A percentile compares a stretch with the other conserved stretches of the same genome.
phyloP scores from a whole-genome alignment of 2,797 vertebrate species.

The Huso huso region DNA sequence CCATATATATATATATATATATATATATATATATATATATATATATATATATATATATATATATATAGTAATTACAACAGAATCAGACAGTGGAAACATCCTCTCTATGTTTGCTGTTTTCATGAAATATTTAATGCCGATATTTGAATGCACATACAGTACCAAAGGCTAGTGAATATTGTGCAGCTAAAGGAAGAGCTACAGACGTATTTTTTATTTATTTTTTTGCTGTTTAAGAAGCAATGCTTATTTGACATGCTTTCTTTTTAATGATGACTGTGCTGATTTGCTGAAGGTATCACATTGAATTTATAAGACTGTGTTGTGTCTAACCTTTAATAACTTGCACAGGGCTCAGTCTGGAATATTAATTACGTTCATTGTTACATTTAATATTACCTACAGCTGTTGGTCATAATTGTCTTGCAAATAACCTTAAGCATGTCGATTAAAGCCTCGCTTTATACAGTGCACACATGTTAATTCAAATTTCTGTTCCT shows the following conservation, averaged over 20 bases:
- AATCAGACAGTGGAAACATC: conserved; percentile 30
- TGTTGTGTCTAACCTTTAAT: not conserved
- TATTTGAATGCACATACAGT: conserved; percentile 39
- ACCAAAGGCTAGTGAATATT: no score
- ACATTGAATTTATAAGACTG: not conserved
- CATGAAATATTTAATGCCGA: conserved; percentile 66
- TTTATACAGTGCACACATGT: conserved; percentile 27
- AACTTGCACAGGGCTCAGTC: not conserved
- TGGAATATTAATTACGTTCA: conserved; percentile 50
- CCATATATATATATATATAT: conserved; percentile 15
- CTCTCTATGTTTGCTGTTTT: conserved; percentile 49
- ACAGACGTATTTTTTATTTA: no score
- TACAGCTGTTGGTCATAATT: conserved; percentile 59
- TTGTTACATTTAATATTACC: conserved; percentile 49
- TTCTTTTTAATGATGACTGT: no score
- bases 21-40: no score
- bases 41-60: no score
- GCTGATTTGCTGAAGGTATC: not conserved
- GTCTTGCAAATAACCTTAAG: conserved; percentile 58
- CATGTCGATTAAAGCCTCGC: conserved; percentile 53
- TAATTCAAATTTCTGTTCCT: conserved; percentile 15
- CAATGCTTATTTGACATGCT: no score
- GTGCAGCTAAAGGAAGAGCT: no score
- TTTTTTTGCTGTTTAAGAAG: no score
- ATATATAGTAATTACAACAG: no score